phyloP scores from a whole-genome alignment of 2,113 vertebrate genomes.

The Cheirogaleus medius region DNA sequence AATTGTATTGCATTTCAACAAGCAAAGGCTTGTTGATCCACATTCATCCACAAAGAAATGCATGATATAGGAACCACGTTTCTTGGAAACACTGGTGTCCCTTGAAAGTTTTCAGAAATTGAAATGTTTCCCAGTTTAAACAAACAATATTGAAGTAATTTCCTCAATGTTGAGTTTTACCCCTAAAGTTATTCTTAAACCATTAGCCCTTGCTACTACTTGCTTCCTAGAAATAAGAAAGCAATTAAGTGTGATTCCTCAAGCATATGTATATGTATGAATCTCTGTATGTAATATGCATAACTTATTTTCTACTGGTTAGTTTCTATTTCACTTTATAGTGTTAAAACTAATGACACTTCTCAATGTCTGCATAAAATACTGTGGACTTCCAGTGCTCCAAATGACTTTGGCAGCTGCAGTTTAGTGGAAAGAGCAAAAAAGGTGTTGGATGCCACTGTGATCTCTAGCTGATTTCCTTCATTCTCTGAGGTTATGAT shows the following conservation, averaged over 20 bases:
- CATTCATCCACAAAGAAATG: not conserved
- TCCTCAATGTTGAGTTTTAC: not conserved
- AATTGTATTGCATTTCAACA: not conserved
- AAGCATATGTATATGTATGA: not conserved
- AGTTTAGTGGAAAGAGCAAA: not conserved
- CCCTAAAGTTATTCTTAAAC: not conserved
- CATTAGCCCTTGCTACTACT: not conserved
- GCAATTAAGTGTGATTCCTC: not conserved
- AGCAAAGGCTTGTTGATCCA: too few species aligned
- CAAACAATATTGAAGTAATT: not conserved
- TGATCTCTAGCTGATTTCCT: not conserved
- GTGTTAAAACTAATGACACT: not conserved
- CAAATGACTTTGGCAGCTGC: not conserved
- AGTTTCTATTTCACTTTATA: not conserved
- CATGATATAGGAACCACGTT: not conserved
- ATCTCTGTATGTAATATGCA: not conserved
- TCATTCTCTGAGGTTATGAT: not conserved
- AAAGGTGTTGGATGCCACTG: not conserved
- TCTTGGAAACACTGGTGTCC: not conserved
- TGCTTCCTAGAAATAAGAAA: constrained; percentile 10
- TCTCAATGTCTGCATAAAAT: constrained; percentile 3
- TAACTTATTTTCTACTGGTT: not conserved
- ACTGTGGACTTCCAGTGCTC: not conserved
- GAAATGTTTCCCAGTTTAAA: not conserved
- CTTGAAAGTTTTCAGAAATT: not conserved